Percentiles rank a stretch among this genome's conserved stretches.
These are phyloP conservation scores for Trichonephila clavata DNA, from an alignment of 1,140 invertebrate genomes.

Conservation along the genomic window DNA sequence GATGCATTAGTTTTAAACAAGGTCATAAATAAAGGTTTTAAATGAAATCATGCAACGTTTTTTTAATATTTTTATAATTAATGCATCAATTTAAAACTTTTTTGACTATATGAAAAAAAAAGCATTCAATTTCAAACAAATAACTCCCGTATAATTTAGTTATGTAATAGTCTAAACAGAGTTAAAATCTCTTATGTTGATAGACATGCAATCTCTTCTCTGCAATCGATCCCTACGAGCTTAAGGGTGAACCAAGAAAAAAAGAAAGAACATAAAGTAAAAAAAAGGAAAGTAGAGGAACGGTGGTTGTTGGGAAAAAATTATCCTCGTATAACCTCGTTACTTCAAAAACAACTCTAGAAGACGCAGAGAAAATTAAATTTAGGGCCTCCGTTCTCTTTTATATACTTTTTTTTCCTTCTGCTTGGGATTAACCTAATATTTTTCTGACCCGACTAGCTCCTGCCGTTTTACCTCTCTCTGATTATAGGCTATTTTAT, in stretches of 20 bases:
- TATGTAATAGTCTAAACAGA: neutral
- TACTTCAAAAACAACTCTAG: slow-evolving; percentile 71
- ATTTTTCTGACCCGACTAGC: slow-evolving; percentile 3
- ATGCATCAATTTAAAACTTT: too few species aligned
- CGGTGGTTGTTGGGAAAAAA: slow-evolving; percentile 17
- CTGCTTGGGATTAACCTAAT: slow-evolving; percentile 57
- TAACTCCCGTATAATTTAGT: neutral
- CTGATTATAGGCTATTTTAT: slow-evolving; percentile 57
- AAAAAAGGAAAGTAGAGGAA: neutral
- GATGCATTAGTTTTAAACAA: too few species aligned
- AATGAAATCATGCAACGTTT: too few species aligned
- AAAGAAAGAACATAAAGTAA: neutral
- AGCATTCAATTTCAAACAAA: neutral
- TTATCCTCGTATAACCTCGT: slow-evolving; percentile 56
- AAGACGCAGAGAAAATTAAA: slow-evolving; percentile 69
- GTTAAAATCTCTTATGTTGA: slow-evolving; percentile 31
- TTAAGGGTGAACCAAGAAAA: neutral
- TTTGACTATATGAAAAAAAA: neutral
- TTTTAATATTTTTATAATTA: too few species aligned
- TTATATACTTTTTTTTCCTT: slow-evolving; percentile 40
- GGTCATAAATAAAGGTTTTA: too few species aligned
- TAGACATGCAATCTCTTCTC: slow-evolving; percentile 53
- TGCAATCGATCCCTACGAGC: slow-evolving; percentile 54
- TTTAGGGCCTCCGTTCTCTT: slow-evolving; percentile 49
- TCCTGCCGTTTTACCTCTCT: neutral